Evolutionary conservation across 2,797 vertebrate species (phyloP).

Genomic region (Chiloscyllium punctatum): DNA sequence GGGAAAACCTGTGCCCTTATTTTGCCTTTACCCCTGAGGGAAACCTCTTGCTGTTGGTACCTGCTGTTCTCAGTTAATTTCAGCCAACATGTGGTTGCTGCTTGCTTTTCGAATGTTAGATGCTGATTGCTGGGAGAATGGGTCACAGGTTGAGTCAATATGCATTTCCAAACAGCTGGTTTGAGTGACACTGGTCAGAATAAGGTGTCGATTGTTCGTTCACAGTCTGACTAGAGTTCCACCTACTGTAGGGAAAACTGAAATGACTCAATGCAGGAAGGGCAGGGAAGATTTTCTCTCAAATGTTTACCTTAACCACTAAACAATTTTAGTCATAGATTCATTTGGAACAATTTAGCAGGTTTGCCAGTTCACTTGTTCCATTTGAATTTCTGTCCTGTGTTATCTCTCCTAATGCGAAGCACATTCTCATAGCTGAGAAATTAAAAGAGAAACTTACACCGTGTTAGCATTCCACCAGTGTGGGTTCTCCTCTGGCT

Average conservation of each 20-base stretch:
- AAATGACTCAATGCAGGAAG: neutral
- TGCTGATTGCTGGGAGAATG: neutral
- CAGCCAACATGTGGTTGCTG: neutral
- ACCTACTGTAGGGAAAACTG: neutral
- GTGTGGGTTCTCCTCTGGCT: slow-evolving; percentile 68
- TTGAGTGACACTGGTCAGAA: neutral
- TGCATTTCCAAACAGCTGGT: neutral
- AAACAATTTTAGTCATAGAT: neutral
- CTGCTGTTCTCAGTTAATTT: neutral
- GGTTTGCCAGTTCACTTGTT: neutral
- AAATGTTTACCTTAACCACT: neutral
- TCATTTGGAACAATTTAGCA: neutral
- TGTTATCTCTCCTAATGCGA: neutral
- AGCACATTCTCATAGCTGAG: neutral
- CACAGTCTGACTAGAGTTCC: neutral
- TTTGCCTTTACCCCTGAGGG: neutral
- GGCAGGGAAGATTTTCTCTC: neutral
- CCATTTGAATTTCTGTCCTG: neutral
- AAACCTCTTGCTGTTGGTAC: too few relatives aligned
- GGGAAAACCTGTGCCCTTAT: neutral
- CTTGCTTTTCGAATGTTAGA: neutral
- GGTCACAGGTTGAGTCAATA: neutral
- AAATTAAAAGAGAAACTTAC: slow-evolving; percentile 51
- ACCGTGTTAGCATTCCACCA: slow-evolving; percentile 74
- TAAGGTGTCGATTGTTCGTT: neutral